These are phyloP conservation scores for Catharus fuscescens DNA, from an alignment of 2,113 vertebrate genomes.

Conservation along the genomic window DNA sequence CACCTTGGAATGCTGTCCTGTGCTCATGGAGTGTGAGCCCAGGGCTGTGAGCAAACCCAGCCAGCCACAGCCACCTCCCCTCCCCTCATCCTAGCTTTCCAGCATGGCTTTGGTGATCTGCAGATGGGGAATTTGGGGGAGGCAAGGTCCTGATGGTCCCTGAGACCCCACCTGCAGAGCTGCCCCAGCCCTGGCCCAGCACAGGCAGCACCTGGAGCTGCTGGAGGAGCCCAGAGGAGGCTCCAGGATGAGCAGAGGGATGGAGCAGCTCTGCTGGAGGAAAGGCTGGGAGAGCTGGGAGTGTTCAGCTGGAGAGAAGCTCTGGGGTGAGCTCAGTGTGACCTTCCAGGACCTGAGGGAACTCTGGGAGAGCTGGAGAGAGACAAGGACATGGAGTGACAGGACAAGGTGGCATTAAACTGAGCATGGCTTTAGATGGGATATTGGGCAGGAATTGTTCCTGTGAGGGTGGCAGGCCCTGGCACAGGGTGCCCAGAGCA, in stretches of 20 bases:
- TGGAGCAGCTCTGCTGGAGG: too few species aligned
- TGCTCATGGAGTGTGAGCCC: not conserved
- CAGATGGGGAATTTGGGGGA: not conserved
- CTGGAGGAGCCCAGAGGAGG: not conserved
- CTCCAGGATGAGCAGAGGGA: not conserved
- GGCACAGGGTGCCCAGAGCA: not conserved
- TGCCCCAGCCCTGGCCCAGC: not conserved
- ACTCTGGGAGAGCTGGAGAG: fast-evolving
- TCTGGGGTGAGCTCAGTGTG: fast-evolving
- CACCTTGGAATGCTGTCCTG: not conserved
- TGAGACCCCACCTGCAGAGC: not conserved
- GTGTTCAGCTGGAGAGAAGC: not conserved
- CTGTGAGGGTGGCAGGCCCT: not conserved
- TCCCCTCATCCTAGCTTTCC: fast-evolving
- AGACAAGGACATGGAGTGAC: fast-evolving
- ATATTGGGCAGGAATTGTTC: not conserved
- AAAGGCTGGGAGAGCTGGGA: not conserved
- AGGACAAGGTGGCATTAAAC: not conserved
- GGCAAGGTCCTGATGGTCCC: not conserved
- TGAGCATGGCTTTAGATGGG: not conserved
- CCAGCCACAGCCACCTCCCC: not conserved
- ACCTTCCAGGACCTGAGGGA: not conserved
- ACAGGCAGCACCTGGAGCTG: not conserved
- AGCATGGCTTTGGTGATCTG: not conserved
- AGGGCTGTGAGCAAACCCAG: not conserved